Evolutionary conservation across 2,797 vertebrate genomes (phyloP), one percentile per base, ranked within the genome.

Genomic region (Onychomys torridus): DNA sequence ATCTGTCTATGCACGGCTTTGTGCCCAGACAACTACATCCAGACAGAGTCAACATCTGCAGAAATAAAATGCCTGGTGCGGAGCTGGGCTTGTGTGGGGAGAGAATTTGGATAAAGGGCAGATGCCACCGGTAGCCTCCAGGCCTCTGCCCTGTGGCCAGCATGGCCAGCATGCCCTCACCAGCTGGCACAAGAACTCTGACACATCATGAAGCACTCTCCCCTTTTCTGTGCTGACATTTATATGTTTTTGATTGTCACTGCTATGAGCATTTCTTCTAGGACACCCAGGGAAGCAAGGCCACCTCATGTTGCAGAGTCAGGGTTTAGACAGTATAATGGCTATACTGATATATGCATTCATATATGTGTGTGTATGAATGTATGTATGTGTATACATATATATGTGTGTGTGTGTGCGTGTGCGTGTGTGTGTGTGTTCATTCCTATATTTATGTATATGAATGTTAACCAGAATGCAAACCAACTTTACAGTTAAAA

Each of bases 161-260:
- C 43, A 21, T 63, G 77, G 57, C 79, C 57, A 23, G 75, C 43
- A 21, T 12, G 37, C 29, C n/a, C 71, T 67, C 17, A 2, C 37
- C 87, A 91, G 71, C 46, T 61, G 63, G 5, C 17, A 29, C 32
- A 71, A 40, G 63, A 73, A 59, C 61, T 52, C 14, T 32, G 27
- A 90, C 78, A 65, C 55, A 78, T 61, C 55, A 78, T 4, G 23
- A 78, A 37, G 57, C 34, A 40, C 19, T 40, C 13, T 55, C 43
- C 65, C 59, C 69, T 90, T 59, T 73, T 37, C 82, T 90, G 14
- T 23, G 43, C 17, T 40, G 67, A 83, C 46, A 61, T 73, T 67
- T 82, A 85, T 37, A 49, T 52, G 85, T 76, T 94, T 89, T 85
- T 61, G 71, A 83, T 89, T n/a, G 59, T 85, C 69, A 83, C 8